These are phyloP conservation scores for Agonum fuliginosum DNA, from an alignment of 2,888 invertebrate genomes.

Conservation along the genomic window DNA sequence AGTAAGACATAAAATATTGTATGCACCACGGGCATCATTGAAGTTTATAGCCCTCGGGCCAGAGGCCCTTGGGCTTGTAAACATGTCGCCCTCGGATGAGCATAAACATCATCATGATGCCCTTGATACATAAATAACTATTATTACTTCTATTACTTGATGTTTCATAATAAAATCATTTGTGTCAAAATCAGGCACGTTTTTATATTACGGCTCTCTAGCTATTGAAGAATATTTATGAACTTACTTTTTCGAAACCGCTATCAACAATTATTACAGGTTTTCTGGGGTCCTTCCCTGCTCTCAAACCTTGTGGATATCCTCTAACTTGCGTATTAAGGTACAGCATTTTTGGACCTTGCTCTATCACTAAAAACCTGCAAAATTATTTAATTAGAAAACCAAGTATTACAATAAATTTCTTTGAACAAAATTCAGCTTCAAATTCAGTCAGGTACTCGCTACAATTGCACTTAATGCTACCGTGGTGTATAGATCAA, in stretches of 20 bases:
- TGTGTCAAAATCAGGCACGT: background rate
- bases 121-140: too few species aligned
- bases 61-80: too few species aligned
- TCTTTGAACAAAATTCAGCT: background rate
- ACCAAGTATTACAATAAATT: background rate
- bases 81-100: too few species aligned
- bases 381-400: slow-evolving; percentile 61
- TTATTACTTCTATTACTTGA: too few species aligned
- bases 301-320: slow-evolving; percentile 88
- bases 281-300: slow-evolving; percentile 86
- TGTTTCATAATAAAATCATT: too few species aligned
- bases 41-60: too few species aligned
- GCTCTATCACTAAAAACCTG: slow-evolving; percentile 78
- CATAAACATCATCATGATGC: too few species aligned
- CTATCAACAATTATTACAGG: slow-evolving; percentile 84
- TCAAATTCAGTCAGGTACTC: slow-evolving; percentile 34
- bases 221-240: background rate
- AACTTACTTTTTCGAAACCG: slow-evolving; percentile 80
- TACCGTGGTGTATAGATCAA: background rate
- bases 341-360: slow-evolving; percentile 86
- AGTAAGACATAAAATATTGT: too few species aligned
- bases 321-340: slow-evolving; percentile 89
- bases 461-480: slow-evolving; percentile 70
- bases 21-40: too few species aligned
- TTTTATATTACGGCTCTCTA: too few species aligned